A percentile compares a stretch with the other conserved stretches of the same genome.
These are phyloP conservation scores for Drosophila infuscata DNA, from an alignment of 2,888 invertebrate genomes.

Conservation along the genomic window DNA sequence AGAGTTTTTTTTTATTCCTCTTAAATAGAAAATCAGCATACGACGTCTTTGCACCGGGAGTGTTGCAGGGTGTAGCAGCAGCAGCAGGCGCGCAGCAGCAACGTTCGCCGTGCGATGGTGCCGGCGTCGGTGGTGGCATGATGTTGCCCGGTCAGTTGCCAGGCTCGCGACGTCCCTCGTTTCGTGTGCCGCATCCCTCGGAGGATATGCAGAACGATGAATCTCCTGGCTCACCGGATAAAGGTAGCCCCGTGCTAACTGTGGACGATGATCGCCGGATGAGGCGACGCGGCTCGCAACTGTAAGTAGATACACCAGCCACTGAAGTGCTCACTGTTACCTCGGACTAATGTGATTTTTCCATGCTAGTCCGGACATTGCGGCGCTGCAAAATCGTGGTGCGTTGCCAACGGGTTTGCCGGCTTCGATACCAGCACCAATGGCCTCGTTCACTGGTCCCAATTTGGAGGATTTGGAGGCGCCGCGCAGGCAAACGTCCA, in stretches of 20 bases:
- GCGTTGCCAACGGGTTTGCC: slow-evolving; percentile 85
- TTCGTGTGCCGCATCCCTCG: slow-evolving; percentile 87
- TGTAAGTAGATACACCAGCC: slow-evolving; percentile 88
- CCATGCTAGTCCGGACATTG: slow-evolving; percentile 89
- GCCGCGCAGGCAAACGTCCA: slow-evolving; percentile 92
- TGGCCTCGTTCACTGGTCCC: slow-evolving; percentile 85
- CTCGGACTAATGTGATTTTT: slow-evolving; percentile 6
- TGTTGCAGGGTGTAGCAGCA: slow-evolving; percentile 85
- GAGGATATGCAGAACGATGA: slow-evolving; percentile 86
- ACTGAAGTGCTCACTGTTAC: neutral
- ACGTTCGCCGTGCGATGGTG: slow-evolving; percentile 83
- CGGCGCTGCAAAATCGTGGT: slow-evolving; percentile 87
- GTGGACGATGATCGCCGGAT: slow-evolving; percentile 91
- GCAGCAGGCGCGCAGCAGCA: slow-evolving; percentile 77
- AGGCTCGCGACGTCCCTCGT: slow-evolving; percentile 88
- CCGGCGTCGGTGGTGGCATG: slow-evolving; percentile 61
- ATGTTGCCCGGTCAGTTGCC: slow-evolving; percentile 82
- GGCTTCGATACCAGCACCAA: slow-evolving; percentile 84
- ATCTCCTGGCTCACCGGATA: slow-evolving; percentile 87
- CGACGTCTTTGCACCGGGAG: slow-evolving; percentile 91
- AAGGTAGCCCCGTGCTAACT: slow-evolving; percentile 86
- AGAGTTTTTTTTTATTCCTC: neutral
- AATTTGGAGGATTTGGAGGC: slow-evolving; percentile 88
- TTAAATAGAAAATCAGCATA: slow-evolving; percentile 89
- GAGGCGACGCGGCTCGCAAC: slow-evolving; percentile 92